Evolutionary conservation across 1,140 invertebrate genomes (phyloP).

Genomic region (Plectus sambesii): DNA sequence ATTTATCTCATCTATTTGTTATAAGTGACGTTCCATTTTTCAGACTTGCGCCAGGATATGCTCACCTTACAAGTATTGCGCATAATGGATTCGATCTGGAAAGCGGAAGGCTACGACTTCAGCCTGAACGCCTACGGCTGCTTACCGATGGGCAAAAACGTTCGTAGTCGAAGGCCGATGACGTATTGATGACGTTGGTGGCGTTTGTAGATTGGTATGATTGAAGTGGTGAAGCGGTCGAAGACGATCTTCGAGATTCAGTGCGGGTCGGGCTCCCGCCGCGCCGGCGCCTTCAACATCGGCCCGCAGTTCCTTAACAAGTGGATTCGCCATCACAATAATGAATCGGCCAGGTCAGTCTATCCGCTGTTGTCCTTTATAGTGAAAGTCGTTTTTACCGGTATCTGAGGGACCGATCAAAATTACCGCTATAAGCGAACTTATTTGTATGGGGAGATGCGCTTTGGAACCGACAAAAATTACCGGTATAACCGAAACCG

Average conservation of each 20-base stretch:
- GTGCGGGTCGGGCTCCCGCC: constrained; percentile 68
- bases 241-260: constrained; percentile 93
- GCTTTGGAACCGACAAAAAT: no score
- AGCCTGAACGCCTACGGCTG: constrained; percentile 91
- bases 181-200: neutral
- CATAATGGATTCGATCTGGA: constrained; percentile 92
- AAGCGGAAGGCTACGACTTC: constrained; percentile 35
- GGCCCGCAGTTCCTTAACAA: constrained; percentile 65
- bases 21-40: no score
- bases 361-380: no score
- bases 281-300: constrained; percentile 73
- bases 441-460: no score
- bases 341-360: constrained; percentile 47
- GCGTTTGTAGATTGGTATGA: constrained; percentile 65
- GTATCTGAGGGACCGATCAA: no score
- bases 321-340: constrained; percentile 83
- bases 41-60: constrained; percentile 86
- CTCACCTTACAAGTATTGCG: constrained; percentile 83
- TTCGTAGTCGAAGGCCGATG: constrained; percentile 34
- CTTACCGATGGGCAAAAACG: constrained; percentile 75
- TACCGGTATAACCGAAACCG: no score
- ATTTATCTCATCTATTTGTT: no score
- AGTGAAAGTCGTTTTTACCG: no score
- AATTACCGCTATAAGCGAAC: no score
- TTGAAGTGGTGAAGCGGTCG: constrained; percentile 82